Percentiles rank a stretch among this genome's conserved stretches.
phyloP scores from a whole-genome alignment of 2,888 invertebrate species.

The Lithodes maja region DNA sequence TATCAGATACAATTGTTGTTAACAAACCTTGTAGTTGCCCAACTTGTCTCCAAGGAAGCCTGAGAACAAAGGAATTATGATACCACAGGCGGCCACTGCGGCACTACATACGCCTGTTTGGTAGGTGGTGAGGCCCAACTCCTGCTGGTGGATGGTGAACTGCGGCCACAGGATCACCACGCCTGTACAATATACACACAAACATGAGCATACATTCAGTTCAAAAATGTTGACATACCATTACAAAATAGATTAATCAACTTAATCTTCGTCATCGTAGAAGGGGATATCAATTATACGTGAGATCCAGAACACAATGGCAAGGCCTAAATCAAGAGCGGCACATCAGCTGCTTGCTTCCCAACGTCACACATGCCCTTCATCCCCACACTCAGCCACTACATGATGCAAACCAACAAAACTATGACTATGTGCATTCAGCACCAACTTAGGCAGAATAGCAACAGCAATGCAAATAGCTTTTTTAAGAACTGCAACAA shows the following conservation, averaged over 20 bases:
- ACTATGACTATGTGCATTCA: too few relatives aligned
- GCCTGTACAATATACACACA: slow-evolving; percentile 27
- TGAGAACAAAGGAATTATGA: slow-evolving; percentile 11
- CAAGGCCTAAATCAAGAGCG: too few relatives aligned
- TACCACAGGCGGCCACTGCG: background rate
- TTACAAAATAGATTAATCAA: background rate
- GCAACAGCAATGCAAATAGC: too few relatives aligned
- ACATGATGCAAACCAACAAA: too few relatives aligned
- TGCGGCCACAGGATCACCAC: slow-evolving; percentile 54
- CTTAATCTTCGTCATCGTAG: background rate
- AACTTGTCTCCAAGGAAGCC: slow-evolving; percentile 47
- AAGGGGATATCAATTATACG: background rate
- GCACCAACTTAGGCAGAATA: too few relatives aligned
- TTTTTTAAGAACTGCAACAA: too few relatives aligned
- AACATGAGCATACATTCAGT: background rate
- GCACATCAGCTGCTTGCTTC: too few relatives aligned
- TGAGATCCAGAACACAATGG: too few relatives aligned
- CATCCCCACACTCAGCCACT: too few relatives aligned
- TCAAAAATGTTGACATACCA: background rate
- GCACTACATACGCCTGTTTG: slow-evolving; percentile 30
- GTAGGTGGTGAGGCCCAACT: slow-evolving; percentile 27
- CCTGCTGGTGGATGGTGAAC: slow-evolving; percentile 42
- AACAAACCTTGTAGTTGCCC: slow-evolving; percentile 46
- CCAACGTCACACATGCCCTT: too few relatives aligned
- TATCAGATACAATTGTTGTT: too few relatives aligned